phyloP scores from a whole-genome alignment of 64 coral and sea anemone genomes.

The Pocillopora verrucosa region DNA sequence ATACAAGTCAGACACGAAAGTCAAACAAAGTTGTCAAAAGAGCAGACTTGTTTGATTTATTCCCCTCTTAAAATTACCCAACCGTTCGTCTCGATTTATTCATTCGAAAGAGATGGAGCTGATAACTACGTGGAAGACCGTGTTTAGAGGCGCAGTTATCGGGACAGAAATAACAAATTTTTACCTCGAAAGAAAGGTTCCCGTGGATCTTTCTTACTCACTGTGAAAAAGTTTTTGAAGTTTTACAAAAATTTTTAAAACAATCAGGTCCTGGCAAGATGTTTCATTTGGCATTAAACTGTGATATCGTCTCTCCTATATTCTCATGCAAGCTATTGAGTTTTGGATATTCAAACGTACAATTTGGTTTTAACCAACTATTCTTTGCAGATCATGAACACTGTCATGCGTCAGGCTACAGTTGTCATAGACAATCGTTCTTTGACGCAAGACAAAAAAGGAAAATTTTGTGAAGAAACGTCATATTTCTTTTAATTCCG shows the following conservation, averaged over 20 bases:
- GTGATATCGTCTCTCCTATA: neutral
- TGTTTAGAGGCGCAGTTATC: neutral
- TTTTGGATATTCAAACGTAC: no score
- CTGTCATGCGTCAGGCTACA: no score
- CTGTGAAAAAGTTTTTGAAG: no score
- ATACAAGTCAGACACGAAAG: neutral
- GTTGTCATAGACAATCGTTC: no score
- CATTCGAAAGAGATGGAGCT: neutral
- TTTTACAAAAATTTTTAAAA: no score
- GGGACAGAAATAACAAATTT: neutral
- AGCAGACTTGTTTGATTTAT: constrained; percentile 14
- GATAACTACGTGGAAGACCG: neutral
- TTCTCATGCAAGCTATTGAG: neutral
- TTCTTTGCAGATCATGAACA: no score
- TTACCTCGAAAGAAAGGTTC: neutral
- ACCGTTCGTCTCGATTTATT: neutral
- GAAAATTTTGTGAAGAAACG: neutral
- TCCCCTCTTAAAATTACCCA: constrained; percentile 7
- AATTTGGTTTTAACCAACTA: no score
- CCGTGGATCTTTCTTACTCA: no score
- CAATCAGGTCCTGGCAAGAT: no score
- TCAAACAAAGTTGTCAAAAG: constrained; percentile 10
- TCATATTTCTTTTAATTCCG: neutral
- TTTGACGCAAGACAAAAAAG: neutral
- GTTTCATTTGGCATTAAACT: no score